Conservation (phyloP, 1,140 invertebrate species). For the Philaenus spumarius region DNA sequence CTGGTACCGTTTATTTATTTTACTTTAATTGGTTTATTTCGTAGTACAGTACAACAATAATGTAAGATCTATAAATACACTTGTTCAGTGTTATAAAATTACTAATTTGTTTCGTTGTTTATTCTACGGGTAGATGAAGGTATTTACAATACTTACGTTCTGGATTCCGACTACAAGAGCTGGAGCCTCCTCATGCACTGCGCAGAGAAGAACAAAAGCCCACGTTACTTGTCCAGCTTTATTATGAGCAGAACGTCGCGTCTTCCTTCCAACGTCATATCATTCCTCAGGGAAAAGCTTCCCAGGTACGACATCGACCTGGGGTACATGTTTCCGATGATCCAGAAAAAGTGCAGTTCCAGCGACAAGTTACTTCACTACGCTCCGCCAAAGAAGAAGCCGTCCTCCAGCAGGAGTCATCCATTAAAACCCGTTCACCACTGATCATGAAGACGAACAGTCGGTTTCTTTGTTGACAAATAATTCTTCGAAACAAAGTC, state of each 20-base stretch:
- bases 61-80: no score
- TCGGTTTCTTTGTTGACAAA: no score
- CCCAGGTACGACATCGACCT: conserved; percentile 68
- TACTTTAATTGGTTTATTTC: no score
- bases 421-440: conserved; percentile 18
- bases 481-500: no score
- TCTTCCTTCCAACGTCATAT: conserved; percentile 53
- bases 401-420: conserved; percentile 11
- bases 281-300: conserved; percentile 53
- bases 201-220: conserved; percentile 70
- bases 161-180: conserved; percentile 70
- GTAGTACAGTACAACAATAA: no score
- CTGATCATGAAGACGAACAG: no score
- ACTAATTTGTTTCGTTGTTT: no score
- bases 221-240: conserved; percentile 75
- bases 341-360: conserved; percentile 55
- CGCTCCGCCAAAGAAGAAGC: conserved; percentile 2
- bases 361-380: conserved; percentile 25
- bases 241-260: conserved; percentile 60
- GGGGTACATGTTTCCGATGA: conserved; percentile 73
- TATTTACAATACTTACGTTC: conserved; percentile 79
- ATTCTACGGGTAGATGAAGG: conserved; percentile 81
- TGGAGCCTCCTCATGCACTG: conserved; percentile 79
- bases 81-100: no score
- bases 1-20: no score